Evolutionary conservation across 1,140 invertebrate species (phyloP).

Genomic region (Sinonovacula constricta): DNA sequence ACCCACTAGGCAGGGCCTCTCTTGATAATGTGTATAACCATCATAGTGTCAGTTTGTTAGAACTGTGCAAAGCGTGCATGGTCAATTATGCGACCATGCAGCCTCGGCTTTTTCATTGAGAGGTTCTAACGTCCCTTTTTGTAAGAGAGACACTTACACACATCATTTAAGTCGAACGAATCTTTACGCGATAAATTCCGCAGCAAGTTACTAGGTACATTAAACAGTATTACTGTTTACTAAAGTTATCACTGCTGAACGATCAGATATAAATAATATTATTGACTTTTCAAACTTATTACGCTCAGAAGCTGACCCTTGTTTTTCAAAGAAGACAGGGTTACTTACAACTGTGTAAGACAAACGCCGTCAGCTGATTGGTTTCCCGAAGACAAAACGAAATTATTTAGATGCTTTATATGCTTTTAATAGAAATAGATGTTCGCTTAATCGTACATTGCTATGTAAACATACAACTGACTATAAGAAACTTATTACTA

Average conservation of each 20-base stretch:
- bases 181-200: neutral
- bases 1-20: neutral
- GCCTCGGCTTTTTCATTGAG: neutral
- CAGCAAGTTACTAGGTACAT: neutral
- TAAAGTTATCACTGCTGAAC: neutral
- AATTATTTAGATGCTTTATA: conserved; percentile 10
- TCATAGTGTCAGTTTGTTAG: neutral
- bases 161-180: neutral
- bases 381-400: neutral
- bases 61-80: neutral
- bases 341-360: neutral
- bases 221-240: neutral
- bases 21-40: neutral
- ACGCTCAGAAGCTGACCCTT: neutral
- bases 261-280: neutral
- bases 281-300: neutral
- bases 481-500: conserved; percentile 4
- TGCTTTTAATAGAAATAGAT: conserved; percentile 3
- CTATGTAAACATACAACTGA: neutral
- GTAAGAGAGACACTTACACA: neutral
- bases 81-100: neutral
- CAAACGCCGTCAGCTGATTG: neutral
- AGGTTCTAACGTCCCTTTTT: neutral
- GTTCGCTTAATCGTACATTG: neutral
- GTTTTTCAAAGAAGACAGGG: neutral